Percentiles rank a stretch among this genome's conserved stretches.
These are phyloP conservation scores for Drosophila dunni DNA, from an alignment of 1,140 invertebrate genomes.

Conservation along the genomic window DNA sequence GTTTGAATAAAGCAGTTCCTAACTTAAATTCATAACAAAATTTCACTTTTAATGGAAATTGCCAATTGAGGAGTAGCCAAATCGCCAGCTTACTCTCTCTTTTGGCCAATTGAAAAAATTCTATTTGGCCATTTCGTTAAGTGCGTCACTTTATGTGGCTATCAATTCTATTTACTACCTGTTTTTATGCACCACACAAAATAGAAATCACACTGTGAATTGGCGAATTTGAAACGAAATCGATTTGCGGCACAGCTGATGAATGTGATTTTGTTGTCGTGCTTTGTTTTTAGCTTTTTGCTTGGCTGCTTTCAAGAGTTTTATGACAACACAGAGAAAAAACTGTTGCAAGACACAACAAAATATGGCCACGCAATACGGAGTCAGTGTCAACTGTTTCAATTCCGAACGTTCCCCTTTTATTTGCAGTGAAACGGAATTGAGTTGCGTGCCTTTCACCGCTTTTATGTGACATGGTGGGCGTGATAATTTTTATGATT, in stretches of 20 bases:
- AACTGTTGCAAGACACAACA: constrained; percentile 13
- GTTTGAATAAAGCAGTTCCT: too few relatives aligned
- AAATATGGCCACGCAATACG: constrained; percentile 23
- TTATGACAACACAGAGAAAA: constrained; percentile 20
- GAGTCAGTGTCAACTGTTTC: constrained; percentile 7
- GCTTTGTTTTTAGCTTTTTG: neutral
- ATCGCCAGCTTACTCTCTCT: neutral
- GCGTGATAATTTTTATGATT: constrained; percentile 83
- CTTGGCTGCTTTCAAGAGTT: constrained; percentile 1
- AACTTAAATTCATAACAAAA: too few relatives aligned
- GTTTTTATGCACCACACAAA: neutral
- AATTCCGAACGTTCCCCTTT: neutral
- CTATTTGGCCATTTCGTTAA: neutral
- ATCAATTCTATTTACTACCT: neutral
- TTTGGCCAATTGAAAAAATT: constrained; percentile 6
- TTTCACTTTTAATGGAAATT: too few relatives aligned
- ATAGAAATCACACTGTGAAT: constrained; percentile 1
- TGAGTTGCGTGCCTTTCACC: constrained; percentile 30
- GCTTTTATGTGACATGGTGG: constrained; percentile 68
- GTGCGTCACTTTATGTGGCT: neutral
- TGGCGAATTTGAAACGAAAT: constrained; percentile 25
- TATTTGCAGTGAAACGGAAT: neutral
- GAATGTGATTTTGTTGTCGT: constrained; percentile 9
- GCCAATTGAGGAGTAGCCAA: neutral
- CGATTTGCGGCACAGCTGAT: constrained; percentile 11